phyloP scores from a whole-genome alignment of 2,888 invertebrate genomes.

The Branchipolynoe longqiensis region DNA sequence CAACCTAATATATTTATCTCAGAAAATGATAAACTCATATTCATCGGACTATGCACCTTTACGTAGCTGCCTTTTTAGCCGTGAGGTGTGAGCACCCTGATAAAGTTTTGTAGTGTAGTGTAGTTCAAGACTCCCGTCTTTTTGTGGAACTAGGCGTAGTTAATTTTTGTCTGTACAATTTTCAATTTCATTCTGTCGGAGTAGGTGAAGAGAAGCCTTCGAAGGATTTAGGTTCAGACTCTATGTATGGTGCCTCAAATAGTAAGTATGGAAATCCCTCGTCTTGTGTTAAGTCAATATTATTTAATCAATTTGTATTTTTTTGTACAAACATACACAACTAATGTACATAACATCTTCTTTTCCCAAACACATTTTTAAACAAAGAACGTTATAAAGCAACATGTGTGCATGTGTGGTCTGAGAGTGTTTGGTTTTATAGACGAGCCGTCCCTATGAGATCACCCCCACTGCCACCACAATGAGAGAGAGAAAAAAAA shows the following conservation, averaged over 20 bases:
- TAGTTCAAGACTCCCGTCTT: no score
- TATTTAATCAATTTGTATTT: neutral
- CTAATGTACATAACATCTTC: neutral
- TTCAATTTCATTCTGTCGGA: conserved; percentile 36
- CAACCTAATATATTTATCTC: no score
- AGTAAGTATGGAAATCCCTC: conserved; percentile 37
- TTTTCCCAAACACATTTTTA: neutral
- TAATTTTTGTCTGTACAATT: conserved; percentile 6
- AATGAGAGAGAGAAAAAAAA: no score
- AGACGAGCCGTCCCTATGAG: neutral
- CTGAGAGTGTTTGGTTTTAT: neutral
- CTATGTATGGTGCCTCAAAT: conserved; percentile 5
- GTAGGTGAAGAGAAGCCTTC: conserved; percentile 10
- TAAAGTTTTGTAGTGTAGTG: no score
- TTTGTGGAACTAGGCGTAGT: neutral
- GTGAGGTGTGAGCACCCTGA: no score
- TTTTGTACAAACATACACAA: neutral
- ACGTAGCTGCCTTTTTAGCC: no score
- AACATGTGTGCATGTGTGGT: conserved; percentile 9
- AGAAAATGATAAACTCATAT: no score
- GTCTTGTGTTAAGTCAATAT: neutral
- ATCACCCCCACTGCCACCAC: no score
- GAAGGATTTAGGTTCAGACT: conserved; percentile 5
- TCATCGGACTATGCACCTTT: no score
- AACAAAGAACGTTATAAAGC: neutral